A percentile compares a stretch with the other conserved stretches of the same genome.
phyloP scores from a whole-genome alignment of 2,888 invertebrate genomes.

The Erebia ligea region DNA sequence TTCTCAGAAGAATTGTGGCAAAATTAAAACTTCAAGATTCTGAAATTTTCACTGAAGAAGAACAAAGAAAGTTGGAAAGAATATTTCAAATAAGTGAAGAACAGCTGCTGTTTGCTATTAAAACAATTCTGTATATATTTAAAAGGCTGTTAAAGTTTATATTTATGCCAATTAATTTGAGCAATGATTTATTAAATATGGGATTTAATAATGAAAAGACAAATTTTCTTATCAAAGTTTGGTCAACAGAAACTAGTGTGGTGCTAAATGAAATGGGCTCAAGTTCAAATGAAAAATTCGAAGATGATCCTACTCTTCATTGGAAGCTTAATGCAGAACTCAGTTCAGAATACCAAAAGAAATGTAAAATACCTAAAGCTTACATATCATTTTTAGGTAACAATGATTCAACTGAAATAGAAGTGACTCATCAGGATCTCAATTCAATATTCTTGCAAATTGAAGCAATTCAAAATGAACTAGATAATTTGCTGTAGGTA shows the following conservation, averaged over 20 bases:
- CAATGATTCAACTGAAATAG: conserved; percentile 58
- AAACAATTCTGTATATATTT: conserved; percentile 66
- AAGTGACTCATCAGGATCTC: conserved; percentile 70
- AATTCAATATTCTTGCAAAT: conserved; percentile 71
- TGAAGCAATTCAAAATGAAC: conserved; percentile 73
- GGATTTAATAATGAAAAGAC: conserved; percentile 66
- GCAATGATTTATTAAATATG: conserved; percentile 59
- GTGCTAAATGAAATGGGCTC: conserved; percentile 62
- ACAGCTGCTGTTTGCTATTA: conserved; percentile 59
- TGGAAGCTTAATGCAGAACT: conserved; percentile 75
- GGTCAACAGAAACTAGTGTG: conserved; percentile 69
- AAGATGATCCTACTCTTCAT: conserved; percentile 56
- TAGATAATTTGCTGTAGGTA: conserved; percentile 63
- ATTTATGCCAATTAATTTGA: conserved; percentile 71
- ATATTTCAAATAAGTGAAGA: conserved; percentile 67
- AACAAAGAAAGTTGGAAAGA: conserved; percentile 63
- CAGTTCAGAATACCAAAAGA: conserved; percentile 70
- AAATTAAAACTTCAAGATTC: conserved; percentile 62
- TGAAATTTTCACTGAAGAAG: conserved; percentile 71
- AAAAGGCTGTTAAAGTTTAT: conserved; percentile 70
- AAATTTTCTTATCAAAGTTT: conserved; percentile 66
- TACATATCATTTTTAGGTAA: conserved; percentile 56
- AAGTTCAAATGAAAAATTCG: conserved; percentile 49
- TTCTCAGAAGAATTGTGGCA: conserved; percentile 63
- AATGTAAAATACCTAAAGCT: conserved; percentile 69